These are phyloP conservation scores for Styela plicata DNA, from an alignment of 23 tunicate genomes.

Conservation along the genomic window DNA sequence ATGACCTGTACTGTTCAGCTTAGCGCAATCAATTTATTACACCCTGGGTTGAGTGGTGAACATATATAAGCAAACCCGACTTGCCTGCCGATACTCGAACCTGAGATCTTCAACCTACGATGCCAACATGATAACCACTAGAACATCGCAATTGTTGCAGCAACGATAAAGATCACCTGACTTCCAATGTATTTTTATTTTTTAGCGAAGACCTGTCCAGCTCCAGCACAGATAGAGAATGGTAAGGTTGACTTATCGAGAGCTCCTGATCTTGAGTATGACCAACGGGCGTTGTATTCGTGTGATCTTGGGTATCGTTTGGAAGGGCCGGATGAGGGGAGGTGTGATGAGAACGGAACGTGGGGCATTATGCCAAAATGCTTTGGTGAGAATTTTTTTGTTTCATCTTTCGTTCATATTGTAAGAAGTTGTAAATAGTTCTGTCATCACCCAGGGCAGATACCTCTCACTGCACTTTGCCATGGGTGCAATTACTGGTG, in stretches of 20 bases:
- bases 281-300: neutral
- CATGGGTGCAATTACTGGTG: too few relatives aligned
- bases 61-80: neutral
- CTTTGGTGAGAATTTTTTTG: neutral
- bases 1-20: too few relatives aligned
- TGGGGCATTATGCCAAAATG: neutral
- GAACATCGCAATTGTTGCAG: neutral
- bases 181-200: too few relatives aligned
- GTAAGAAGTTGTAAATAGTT: too few relatives aligned
- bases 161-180: too few relatives aligned
- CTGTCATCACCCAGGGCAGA: too few relatives aligned
- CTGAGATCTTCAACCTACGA: neutral
- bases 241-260: neutral
- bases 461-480: too few relatives aligned
- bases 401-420: too few relatives aligned
- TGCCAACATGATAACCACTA: neutral
- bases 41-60: neutral
- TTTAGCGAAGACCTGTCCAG: neutral
- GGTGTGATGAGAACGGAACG: neutral
- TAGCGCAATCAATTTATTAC: too few relatives aligned
- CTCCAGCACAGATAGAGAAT: neutral
- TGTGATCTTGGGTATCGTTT: neutral
- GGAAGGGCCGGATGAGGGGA: neutral
- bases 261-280: neutral
- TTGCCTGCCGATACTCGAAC: neutral